Base-by-base conservation (phyloP, 2,113 vertebrate genomes). In the Mastomys natalensis region DNA sequence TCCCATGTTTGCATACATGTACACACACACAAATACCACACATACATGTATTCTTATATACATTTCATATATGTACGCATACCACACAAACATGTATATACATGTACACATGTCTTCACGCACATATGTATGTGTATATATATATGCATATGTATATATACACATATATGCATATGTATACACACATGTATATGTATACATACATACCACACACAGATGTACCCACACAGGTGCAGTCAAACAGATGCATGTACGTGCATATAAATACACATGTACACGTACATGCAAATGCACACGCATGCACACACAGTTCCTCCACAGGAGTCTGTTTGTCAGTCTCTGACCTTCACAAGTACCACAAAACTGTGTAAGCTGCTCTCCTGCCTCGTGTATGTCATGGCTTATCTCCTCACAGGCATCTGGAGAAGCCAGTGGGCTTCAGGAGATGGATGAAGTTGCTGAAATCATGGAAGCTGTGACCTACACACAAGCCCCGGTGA, bases 391-490 rank as follows among this genome's bases (percentile, higher is more conserved):
- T 60, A 26, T 13, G 45, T n/a, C 68, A 9, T 80, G 55, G 13
- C 6, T 96, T 98, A 84, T n/a, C 96, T 98, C 98, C 92, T 51
- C 90, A 31, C 97, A 99, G 99, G 99, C 98, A 17, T 99, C 99
- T 2, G 99, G 99, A 53, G 99, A 99, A 43, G 97, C 96, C 91
- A 99, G 99, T 6, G 99, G 99, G 15, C 93, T 98, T 68, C 98
- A 99, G 55, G 99, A 99, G 96, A 93, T 95, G 0, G 99, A 99
- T 13, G 45, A 48, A 31, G n/a, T 98, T 7, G 96, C 98, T 58
- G 98, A 98, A 87, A 97, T 97, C 87, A 89, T 98, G 43, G 98
- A 98, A 95, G 96, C 91, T 0, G 87, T 98, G 89, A 96, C 95
- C 86, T 97, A 98, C 78, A 97, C 98, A n/a, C 98, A 16, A 93